Base-by-base conservation (phyloP, 2,888 invertebrate genomes). In the Oxytorus armatus region DNA sequence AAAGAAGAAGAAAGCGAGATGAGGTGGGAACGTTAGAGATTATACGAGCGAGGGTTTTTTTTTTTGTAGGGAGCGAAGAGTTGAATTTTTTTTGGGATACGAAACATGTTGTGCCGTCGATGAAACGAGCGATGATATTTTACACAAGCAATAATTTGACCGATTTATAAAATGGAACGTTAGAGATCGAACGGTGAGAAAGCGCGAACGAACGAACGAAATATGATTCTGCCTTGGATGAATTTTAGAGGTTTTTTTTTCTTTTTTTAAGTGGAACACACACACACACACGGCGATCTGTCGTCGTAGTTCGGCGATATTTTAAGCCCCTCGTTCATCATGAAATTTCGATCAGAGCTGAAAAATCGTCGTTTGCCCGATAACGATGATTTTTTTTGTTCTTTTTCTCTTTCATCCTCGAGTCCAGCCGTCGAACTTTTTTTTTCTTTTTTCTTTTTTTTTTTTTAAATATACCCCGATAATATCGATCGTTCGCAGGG, bases 91-190 rank as follows among this genome's bases (percentile, higher is more conserved):
- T 61, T 68, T 59, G 25, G 29, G 47, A 70, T 69, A 23, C 66
- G 65, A 66, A 72, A 61, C 70, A 72, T 81, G 74, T 74, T 81
- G 78, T 76, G 72, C 66, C 81, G 78, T 69, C 36, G 63, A 66
- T 63, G 77, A 55, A 68, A 72, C 59, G 77, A 77, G 72, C 76
- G 77, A 77, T 77, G 81, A 81, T 84, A 84, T 84, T 84, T 84
- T 78, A 82, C 81, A 78, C 82, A 79, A 85, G 83, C 81, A 85
- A 85, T 85, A 84, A 85, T 82, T 73, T 78, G 78, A 82, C 81
- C 75, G 81, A 74, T 82, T 81, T 68, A 69, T 69, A 29, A 49
- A 63, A 16, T 21, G 70, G 29, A 55, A 57, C 57, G 29, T 21
- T 33, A 36, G 14, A 10, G 47, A 68, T 29, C 29, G 36, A 66